Base-by-base conservation (phyloP, 2,113 vertebrate genomes). In the Nannobrachium achirus region DNA sequence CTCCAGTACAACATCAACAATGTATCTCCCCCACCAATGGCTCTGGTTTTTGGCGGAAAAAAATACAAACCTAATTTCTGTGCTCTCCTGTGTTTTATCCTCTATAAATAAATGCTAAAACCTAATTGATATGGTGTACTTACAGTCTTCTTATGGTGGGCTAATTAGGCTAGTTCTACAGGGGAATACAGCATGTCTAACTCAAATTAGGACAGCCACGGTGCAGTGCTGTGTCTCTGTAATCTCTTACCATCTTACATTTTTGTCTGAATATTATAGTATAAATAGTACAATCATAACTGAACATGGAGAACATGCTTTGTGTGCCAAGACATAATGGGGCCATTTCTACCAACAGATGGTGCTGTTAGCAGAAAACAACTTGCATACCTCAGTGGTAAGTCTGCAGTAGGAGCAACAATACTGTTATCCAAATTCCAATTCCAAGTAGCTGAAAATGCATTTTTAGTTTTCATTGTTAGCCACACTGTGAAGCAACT, bases 131-230 rank as follows among this genome's bases (percentile, higher is more conserved):
- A 65, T 20, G 41, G 46, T 53, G 51, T 55, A 56, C 67, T 53
- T 48, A 63, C 53, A 66, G 53, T 63, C 65, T 60, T 72, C 50
- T 52, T 66, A 52, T 59, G 41, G 55, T 73, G 49, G 71, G 39
- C 56, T 86, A 87, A 87, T 88, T 83, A 76, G 81, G 73, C 69
- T 66, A 66, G 56, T 60, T 78, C 81, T 78, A 62, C 73, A 66
- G 45, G 84, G 87, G 68, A 77, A 82, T 75, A 62, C 52, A 61
- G 10, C 45, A 45, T 66, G 66, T 46, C 41, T 63, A 14, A 20
- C 52, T 16, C 60, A 76, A 84, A 89, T 78, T 65, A 84, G 81
- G 76, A 71, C 81, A 66, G 33, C 71, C 51, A 76, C 63, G 60
- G 42, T 72, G 78, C 75, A 74, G 71, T 57, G 46, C 58, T 3